These are phyloP conservation scores for Drosophila flavopinicola DNA, from an alignment of 2,888 invertebrate species.

Conservation along the genomic window DNA sequence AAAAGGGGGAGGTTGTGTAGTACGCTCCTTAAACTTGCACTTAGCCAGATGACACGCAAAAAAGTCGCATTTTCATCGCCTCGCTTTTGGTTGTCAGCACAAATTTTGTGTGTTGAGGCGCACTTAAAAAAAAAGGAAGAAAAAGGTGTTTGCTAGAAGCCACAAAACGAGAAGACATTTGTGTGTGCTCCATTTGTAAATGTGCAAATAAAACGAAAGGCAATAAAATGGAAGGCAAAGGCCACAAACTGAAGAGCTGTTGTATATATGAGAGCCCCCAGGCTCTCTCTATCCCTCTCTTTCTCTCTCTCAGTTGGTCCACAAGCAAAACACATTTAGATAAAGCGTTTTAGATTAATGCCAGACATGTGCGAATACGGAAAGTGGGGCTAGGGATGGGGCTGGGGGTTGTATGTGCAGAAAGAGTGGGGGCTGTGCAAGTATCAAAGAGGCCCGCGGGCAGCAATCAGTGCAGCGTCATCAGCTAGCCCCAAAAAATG, in stretches of 20 bases:
- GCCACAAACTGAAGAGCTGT: constrained; percentile 10
- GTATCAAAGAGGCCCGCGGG: constrained; percentile 31
- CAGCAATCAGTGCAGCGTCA: constrained; percentile 77
- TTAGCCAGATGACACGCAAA: constrained; percentile 59
- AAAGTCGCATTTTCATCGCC: constrained; percentile 37
- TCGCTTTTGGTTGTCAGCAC: constrained; percentile 24
- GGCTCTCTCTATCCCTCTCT: too few species aligned
- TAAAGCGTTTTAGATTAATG: constrained; percentile 77
- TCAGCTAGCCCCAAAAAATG: constrained; percentile 51
- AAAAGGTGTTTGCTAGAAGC: constrained; percentile 63
- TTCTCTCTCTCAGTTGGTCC: constrained; percentile 44
- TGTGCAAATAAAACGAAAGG: constrained; percentile 76
- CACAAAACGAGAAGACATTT: constrained; percentile 48
- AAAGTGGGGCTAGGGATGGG: neutral
- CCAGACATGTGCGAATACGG: constrained; percentile 41
- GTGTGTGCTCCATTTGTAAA: constrained; percentile 68
- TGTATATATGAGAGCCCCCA: constrained; percentile 14
- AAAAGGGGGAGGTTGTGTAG: neutral
- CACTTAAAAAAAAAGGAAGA: constrained; percentile 52
- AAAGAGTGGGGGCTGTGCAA: too few species aligned
- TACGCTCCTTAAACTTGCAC: constrained; percentile 68
- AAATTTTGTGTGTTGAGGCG: constrained; percentile 27
- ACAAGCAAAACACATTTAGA: constrained; percentile 65
- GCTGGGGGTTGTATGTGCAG: too few species aligned
- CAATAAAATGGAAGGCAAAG: constrained; percentile 61